A percentile compares a stretch with the other conserved stretches of the same genome.
Conservation (phyloP, 1,140 invertebrate species). For the Drosophila persimilis region DNA sequence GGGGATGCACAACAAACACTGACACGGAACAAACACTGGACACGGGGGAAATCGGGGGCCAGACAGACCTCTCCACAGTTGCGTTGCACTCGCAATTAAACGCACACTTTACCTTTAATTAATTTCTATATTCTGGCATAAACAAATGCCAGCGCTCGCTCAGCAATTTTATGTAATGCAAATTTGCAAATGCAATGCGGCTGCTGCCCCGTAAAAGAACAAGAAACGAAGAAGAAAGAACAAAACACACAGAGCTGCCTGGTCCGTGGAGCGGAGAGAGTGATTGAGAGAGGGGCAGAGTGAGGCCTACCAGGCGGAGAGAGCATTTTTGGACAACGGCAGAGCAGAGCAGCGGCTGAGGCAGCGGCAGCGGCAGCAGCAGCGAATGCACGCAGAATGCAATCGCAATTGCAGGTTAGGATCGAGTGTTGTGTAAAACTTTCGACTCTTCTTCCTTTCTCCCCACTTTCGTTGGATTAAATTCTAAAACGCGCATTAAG, state of each 20-base stretch:
- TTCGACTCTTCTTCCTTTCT: conserved; percentile 35
- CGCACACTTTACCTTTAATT: conserved; percentile 37
- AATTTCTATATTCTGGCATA: conserved; percentile 49
- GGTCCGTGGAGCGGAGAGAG: conserved; percentile 3
- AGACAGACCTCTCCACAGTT: not conserved
- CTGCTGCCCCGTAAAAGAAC: conserved; percentile 16
- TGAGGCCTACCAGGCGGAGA: conserved; percentile 14
- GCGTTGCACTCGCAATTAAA: conserved; percentile 23
- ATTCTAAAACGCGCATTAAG: conserved; percentile 12
- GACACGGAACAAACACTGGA: not conserved
- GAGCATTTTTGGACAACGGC: conserved; percentile 40
- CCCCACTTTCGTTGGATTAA: conserved; percentile 14
- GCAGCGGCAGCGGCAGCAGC: not conserved
- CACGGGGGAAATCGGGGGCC: no score
- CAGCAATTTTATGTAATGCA: conserved; percentile 73
- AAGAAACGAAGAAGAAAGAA: conserved; percentile 40
- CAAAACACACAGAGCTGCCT: no score
- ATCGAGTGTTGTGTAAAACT: conserved; percentile 77
- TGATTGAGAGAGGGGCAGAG: conserved; percentile 25
- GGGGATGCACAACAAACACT: conserved; percentile 6
- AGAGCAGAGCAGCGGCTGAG: no score
- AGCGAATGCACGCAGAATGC: conserved; percentile 63
- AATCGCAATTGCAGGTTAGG: conserved; percentile 73
- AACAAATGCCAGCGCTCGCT: conserved; percentile 64
- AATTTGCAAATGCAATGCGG: conserved; percentile 61